These are phyloP conservation scores for Hycleus phaleratus DNA, from an alignment of 1,140 invertebrate genomes.

Conservation along the genomic window DNA sequence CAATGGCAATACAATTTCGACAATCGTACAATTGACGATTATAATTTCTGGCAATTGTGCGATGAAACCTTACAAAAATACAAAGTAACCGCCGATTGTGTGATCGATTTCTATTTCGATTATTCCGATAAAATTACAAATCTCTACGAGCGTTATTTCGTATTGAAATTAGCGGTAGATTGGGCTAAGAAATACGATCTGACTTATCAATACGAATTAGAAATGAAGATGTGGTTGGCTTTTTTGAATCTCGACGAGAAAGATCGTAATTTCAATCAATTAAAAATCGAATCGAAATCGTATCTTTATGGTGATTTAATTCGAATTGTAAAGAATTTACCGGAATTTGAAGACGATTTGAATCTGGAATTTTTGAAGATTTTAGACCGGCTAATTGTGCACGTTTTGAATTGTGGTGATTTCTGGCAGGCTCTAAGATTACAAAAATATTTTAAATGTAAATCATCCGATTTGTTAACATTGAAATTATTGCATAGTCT, in stretches of 20 bases:
- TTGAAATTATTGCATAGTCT: slow-evolving; percentile 44
- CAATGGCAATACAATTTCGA: slow-evolving; percentile 46
- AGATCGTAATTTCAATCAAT: background rate
- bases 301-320: slow-evolving; percentile 27
- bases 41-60: slow-evolving; percentile 49
- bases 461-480: slow-evolving; percentile 42
- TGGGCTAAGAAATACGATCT: slow-evolving; percentile 46
- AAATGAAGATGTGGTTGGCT: slow-evolving; percentile 47
- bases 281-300: slow-evolving; percentile 3
- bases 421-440: slow-evolving; percentile 41
- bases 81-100: slow-evolving; percentile 45
- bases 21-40: slow-evolving; percentile 26
- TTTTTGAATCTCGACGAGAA: slow-evolving; percentile 42
- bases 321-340: slow-evolving; percentile 15
- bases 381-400: slow-evolving; percentile 10
- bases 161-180: slow-evolving; percentile 46
- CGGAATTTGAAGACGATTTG: background rate
- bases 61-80: slow-evolving; percentile 49
- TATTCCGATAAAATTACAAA: slow-evolving; percentile 44
- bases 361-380: slow-evolving; percentile 10
- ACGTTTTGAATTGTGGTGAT: slow-evolving; percentile 18
- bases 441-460: slow-evolving; percentile 43
- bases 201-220: slow-evolving; percentile 42
- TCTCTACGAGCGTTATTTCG: slow-evolving; percentile 44
- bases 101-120: slow-evolving; percentile 48